Conservation (phyloP, 2,797 vertebrate genomes). For the Cottoperca gobio region DNA sequence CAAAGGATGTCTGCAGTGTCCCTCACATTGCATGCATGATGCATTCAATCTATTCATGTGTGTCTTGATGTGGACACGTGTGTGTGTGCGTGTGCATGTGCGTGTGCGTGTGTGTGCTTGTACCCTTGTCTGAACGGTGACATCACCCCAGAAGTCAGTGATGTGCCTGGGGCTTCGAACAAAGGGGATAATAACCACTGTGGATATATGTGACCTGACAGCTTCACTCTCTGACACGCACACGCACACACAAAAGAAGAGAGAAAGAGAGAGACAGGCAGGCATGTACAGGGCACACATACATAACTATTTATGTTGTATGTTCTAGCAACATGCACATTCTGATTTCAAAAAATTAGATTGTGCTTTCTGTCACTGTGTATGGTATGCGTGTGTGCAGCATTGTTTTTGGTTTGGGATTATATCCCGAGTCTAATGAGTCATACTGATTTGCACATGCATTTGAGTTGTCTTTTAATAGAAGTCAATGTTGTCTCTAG, state of each 20-base stretch:
- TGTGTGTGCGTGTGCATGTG: constrained; percentile 31
- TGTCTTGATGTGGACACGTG: constrained; percentile 64
- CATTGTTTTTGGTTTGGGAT: constrained; percentile 27
- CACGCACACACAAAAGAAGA: constrained; percentile 15
- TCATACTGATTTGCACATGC: constrained; percentile 52
- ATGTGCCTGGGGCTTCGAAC: constrained; percentile 69
- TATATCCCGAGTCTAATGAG: constrained; percentile 40
- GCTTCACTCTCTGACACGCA: constrained; percentile 63
- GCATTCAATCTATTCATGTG: constrained; percentile 57
- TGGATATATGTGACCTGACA: constrained; percentile 83
- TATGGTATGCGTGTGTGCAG: neutral
- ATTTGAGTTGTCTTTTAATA: constrained; percentile 57
- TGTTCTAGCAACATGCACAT: constrained; percentile 22
- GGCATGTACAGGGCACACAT: constrained; percentile 16
- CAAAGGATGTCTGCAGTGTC: constrained; percentile 43
- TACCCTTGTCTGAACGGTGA: constrained; percentile 74
- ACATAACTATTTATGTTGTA: constrained; percentile 11
- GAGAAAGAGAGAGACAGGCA: constrained; percentile 19
- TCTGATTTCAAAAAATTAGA: neutral
- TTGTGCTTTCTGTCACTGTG: neutral
- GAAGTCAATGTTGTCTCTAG: constrained; percentile 45
- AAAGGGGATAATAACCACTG: constrained; percentile 64
- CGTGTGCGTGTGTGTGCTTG: constrained; percentile 58
- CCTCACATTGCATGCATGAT: constrained; percentile 47
- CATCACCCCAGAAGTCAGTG: constrained; percentile 77